A percentile compares a stretch with the other conserved stretches of the same genome.
Conservation (phyloP, 1,140 invertebrate species). For the Cyclina sinensis region DNA sequence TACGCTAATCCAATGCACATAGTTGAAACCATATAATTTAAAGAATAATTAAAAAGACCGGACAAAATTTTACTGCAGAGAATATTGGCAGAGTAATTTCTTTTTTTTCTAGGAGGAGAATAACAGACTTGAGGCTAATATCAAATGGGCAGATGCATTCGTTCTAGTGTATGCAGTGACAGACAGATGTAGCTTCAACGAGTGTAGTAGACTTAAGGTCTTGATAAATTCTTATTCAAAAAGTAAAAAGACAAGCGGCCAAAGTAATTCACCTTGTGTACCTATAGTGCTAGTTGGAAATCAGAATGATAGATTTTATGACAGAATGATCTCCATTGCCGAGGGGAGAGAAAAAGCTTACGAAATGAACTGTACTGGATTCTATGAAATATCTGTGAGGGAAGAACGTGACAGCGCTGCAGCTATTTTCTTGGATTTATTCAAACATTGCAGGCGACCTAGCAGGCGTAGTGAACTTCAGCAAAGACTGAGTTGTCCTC, state of each 20-base stretch:
- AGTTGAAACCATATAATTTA: too few relatives aligned
- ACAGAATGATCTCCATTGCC: slow-evolving; percentile 95
- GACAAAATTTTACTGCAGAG: too few relatives aligned
- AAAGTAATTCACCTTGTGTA: slow-evolving; percentile 88
- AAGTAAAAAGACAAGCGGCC: slow-evolving; percentile 89
- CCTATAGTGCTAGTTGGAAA: slow-evolving; percentile 93
- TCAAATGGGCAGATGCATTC: slow-evolving; percentile 95
- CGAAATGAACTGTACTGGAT: slow-evolving; percentile 92
- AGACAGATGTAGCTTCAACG: slow-evolving; percentile 94
- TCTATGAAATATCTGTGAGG: slow-evolving; percentile 93
- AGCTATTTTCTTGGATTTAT: slow-evolving; percentile 78
- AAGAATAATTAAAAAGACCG: too few relatives aligned
- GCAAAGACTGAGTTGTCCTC: slow-evolving; percentile 63
- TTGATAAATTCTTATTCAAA: slow-evolving; percentile 92
- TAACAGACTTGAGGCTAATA: slow-evolving; percentile 91
- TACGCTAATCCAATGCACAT: too few relatives aligned
- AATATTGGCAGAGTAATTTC: too few relatives aligned
- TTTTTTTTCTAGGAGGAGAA: slow-evolving; percentile 90
- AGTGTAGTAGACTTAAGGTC: slow-evolving; percentile 93
- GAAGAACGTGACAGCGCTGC: slow-evolving; percentile 90
- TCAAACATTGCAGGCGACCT: slow-evolving; percentile 64
- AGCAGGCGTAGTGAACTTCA: slow-evolving; percentile 52
- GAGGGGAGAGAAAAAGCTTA: slow-evolving; percentile 92
- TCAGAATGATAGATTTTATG: slow-evolving; percentile 96
- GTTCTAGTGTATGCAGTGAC: slow-evolving; percentile 96